These are phyloP conservation scores for Seriola rivoliana DNA, from an alignment of 2,113 vertebrate species.

Conservation along the genomic window DNA sequence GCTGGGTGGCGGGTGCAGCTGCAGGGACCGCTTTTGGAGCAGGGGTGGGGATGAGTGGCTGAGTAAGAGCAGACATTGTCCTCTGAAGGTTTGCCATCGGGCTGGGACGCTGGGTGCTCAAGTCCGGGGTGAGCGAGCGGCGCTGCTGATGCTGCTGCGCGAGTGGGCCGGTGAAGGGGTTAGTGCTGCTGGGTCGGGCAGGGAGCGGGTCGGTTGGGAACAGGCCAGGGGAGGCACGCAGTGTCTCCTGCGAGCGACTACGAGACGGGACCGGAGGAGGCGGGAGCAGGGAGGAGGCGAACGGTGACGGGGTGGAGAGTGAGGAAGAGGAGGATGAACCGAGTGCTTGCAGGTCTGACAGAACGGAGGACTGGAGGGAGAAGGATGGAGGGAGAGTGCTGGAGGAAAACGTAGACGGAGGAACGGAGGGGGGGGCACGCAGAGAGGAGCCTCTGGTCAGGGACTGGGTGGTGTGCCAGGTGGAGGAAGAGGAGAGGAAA, in stretches of 20 bases:
- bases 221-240: conserved; percentile 83
- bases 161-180: conserved; percentile 86
- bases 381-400: conserved; percentile 79
- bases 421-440: conserved; percentile 61
- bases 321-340: conserved; percentile 69
- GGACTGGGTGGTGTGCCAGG: conserved; percentile 83
- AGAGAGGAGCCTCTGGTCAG: conserved; percentile 81
- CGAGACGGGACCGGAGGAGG: conserved; percentile 85
- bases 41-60: conserved; percentile 70
- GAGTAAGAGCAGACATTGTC: conserved; percentile 60
- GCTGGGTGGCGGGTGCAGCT: conserved; percentile 44
- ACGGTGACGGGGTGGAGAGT: conserved; percentile 45
- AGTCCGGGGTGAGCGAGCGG: conserved; percentile 74
- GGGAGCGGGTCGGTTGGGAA: conserved; percentile 78
- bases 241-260: conserved; percentile 86
- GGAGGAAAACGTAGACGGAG: conserved; percentile 65
- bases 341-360: conserved; percentile 74
- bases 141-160: conserved; percentile 60
- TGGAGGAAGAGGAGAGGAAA: conserved; percentile 80
- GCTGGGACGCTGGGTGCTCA: conserved; percentile 66
- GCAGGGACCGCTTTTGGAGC: conserved; percentile 42
- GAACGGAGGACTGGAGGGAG: conserved; percentile 79
- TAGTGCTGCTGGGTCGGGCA: conserved; percentile 82
- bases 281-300: conserved; percentile 79
- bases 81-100: conserved; percentile 62